These are phyloP conservation scores for Drosophila pallidifrons DNA, from an alignment of 1,140 invertebrate genomes.

Conservation along the genomic window DNA sequence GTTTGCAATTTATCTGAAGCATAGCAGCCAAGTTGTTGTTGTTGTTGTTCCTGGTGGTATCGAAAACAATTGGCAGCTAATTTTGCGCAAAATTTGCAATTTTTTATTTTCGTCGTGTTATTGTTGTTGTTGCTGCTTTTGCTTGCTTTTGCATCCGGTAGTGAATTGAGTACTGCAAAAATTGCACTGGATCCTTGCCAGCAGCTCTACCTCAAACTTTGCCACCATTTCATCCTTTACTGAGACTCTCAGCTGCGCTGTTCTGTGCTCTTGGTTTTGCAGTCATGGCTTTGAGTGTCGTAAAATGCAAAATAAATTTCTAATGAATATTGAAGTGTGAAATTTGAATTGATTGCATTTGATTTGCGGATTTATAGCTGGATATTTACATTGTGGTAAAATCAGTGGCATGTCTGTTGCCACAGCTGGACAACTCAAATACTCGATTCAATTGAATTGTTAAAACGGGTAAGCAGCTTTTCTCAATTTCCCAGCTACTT, in stretches of 20 bases:
- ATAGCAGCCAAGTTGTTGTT: slow-evolving; percentile 58
- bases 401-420: slow-evolving; percentile 8
- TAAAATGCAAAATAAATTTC: slow-evolving; percentile 81
- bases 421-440: slow-evolving; percentile 14
- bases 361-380: slow-evolving; percentile 77
- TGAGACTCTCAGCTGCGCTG: slow-evolving; percentile 7
- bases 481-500: background rate
- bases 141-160: background rate
- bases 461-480: slow-evolving; percentile 7
- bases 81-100: slow-evolving; percentile 78
- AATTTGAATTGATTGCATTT: slow-evolving; percentile 83
- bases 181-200: slow-evolving; percentile 50
- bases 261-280: slow-evolving; percentile 7
- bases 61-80: slow-evolving; percentile 81
- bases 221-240: background rate
- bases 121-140: slow-evolving; percentile 3
- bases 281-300: slow-evolving; percentile 49
- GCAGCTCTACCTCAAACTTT: background rate
- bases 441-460: slow-evolving; percentile 24
- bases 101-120: slow-evolving; percentile 58
- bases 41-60: slow-evolving; percentile 27
- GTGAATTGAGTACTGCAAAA: slow-evolving; percentile 36
- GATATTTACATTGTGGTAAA: slow-evolving; percentile 69
- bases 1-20: slow-evolving; percentile 69
- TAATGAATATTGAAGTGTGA: slow-evolving; percentile 83